Base-by-base conservation (phyloP, 2,888 invertebrate genomes). In the Agonopterix arenella region DNA sequence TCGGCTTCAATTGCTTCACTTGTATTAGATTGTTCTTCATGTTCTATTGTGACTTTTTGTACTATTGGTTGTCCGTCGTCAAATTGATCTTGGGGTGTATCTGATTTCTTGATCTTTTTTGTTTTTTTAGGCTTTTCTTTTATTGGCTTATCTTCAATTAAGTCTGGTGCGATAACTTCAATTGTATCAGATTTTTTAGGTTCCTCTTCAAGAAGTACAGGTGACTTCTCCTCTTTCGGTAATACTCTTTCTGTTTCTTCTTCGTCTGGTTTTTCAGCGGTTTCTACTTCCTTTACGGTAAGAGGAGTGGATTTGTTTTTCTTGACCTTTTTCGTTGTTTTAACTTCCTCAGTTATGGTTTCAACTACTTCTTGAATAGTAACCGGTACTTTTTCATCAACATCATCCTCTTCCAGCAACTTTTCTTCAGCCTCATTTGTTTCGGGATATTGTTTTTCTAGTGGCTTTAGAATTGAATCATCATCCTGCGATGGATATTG, bases 101-200 rank as follows among this genome's bases (percentile, higher is more conserved):
- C 45, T 36, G 41, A 41, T 42, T 43, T 50, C 11, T 46, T 50
- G 16, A 10, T 3, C 43, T 46, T 43, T 10, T 46, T 37, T 11
- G 16, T 44, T 37, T 42, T 48, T 46, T 36, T 50, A 11, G 49
- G 44, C n/a, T 48, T 53, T 49, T 46, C 40, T 16, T 53, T 48
- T 18, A 5, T 45, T 41, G 28, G 13, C 11, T 2, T 44, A 44
- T 54, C 57, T 40, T 37, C 11, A 28, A 44, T 42, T 47, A 43
- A 45, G 18, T 46, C 44, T 9, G 43, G 18, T 44, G 50, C 40
- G 0, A 36, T 4, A 28, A n/a, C 11, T 45, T 51, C 36, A 36
- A 9, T 38, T 4, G n/a, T 37, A 7, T 45, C 47, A 1, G 13
- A 8, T 44, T 46, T 18, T 43, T 49, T 36, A n/a, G 37, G 37